Evolutionary conservation across 2,888 invertebrate species (phyloP).

Genomic region (Shargacucullia verbasci): DNA sequence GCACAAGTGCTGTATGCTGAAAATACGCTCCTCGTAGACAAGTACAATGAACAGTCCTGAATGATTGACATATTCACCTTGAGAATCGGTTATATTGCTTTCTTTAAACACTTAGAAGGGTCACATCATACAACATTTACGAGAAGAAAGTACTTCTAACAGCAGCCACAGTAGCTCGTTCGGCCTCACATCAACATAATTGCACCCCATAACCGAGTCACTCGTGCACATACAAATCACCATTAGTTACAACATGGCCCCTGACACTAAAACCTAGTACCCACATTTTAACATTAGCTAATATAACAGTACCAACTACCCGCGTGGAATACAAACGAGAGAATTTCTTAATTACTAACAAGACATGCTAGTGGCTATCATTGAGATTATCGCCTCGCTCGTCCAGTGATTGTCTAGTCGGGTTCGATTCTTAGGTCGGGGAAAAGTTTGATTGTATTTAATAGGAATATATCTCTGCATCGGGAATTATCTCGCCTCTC

Average conservation of each 20-base stretch:
- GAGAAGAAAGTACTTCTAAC: too few species aligned
- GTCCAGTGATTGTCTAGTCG: constrained; percentile 8
- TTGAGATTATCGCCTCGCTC: constrained; percentile 2
- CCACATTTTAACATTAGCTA: constrained; percentile 17
- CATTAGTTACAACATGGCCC: constrained; percentile 14
- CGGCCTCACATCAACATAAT: background rate
- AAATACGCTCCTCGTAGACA: too few species aligned
- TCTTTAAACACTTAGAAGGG: too few species aligned
- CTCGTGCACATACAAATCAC: constrained; percentile 1
- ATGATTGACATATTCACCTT: too few species aligned
- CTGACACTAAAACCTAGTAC: constrained; percentile 27
- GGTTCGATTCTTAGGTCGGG: background rate
- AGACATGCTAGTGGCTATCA: constrained; percentile 16
- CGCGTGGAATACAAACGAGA: constrained; percentile 16
- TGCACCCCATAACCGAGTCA: background rate
- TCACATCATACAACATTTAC: too few species aligned
- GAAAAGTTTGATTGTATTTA: background rate
- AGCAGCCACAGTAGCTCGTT: too few species aligned
- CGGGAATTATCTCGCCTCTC: too few species aligned
- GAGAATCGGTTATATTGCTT: too few species aligned
- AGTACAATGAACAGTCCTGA: too few species aligned
- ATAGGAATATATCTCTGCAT: too few species aligned
- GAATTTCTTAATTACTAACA: constrained; percentile 28
- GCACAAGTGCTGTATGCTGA: too few species aligned
- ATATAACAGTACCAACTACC: background rate